A percentile compares a stretch with the other conserved stretches of the same genome.
Conservation (phyloP, 1,140 invertebrate genomes). For the Saccostrea cuccullata region DNA sequence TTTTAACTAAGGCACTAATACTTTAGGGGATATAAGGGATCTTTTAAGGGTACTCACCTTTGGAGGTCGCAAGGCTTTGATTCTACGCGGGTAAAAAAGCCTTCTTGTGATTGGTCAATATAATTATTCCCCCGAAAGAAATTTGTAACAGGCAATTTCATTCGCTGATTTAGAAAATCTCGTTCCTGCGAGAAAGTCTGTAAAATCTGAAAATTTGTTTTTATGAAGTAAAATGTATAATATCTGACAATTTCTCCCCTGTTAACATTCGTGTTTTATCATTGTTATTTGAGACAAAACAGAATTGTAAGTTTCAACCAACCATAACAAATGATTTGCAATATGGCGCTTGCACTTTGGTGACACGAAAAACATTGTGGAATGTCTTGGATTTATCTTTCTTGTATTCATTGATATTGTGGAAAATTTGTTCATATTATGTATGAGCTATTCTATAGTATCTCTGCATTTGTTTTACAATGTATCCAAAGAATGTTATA, state of each 20-base stretch:
- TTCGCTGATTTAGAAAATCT: constrained; percentile 25
- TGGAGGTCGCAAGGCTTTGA: constrained; percentile 68
- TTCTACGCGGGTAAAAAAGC: constrained; percentile 70
- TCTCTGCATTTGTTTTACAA: neutral
- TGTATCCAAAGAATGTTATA: neutral
- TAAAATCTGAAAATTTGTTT: neutral
- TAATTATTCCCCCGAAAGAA: neutral
- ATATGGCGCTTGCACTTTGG: constrained; percentile 10
- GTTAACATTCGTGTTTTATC: neutral
- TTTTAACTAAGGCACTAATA: constrained; percentile 17
- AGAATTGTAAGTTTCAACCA: neutral
- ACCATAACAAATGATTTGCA: constrained; percentile 26
- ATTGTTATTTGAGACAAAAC: neutral
- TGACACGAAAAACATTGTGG: neutral
- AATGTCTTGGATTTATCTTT: neutral
- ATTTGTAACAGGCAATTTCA: constrained; percentile 41
- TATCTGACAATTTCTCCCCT: neutral
- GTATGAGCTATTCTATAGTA: neutral
- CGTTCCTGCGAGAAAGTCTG: constrained; percentile 21
- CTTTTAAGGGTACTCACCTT: constrained; percentile 67
- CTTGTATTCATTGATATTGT: neutral
- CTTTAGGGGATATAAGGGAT: constrained; percentile 50
- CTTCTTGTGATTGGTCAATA: constrained; percentile 64
- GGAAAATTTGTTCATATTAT: neutral
- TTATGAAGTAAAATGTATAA: neutral